phyloP scores from a whole-genome alignment of 2,113 vertebrate species.

The Stomatorhinus ivindoensis region DNA sequence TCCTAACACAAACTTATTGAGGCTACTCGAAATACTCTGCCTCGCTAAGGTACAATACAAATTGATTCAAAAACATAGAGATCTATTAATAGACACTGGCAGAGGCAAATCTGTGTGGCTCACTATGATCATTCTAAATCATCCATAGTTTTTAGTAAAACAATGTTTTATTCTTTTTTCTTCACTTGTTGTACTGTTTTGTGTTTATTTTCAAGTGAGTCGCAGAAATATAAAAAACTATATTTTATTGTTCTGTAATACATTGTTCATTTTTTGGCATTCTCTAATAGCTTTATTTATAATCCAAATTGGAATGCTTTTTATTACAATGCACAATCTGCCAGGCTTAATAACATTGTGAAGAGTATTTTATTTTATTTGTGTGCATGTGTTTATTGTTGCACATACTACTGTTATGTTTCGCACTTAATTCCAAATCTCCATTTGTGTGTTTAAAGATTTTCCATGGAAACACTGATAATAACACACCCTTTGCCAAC shows the following conservation, averaged over 20 bases:
- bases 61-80: neutral
- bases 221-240: neutral
- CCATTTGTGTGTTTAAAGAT: constrained; percentile 60
- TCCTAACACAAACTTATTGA: neutral
- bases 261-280: neutral
- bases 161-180: neutral
- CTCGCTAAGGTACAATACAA: neutral
- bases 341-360: neutral
- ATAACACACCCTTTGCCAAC: constrained; percentile 90
- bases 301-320: neutral
- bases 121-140: neutral
- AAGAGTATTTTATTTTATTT: neutral
- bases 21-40: neutral
- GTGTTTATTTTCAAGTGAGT: neutral
- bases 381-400: neutral
- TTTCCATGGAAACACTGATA: constrained; percentile 90
- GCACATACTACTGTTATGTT: neutral
- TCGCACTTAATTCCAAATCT: neutral
- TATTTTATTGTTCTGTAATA: neutral
- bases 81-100: neutral
- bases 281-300: neutral
- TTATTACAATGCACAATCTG: neutral
- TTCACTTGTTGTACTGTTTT: neutral
- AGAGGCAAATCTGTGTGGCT: neutral
- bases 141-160: neutral